A percentile compares a stretch with the other conserved stretches of the same genome.
Conservation (phyloP, 1,140 invertebrate species). For the Dinoponera quadriceps region DNA sequence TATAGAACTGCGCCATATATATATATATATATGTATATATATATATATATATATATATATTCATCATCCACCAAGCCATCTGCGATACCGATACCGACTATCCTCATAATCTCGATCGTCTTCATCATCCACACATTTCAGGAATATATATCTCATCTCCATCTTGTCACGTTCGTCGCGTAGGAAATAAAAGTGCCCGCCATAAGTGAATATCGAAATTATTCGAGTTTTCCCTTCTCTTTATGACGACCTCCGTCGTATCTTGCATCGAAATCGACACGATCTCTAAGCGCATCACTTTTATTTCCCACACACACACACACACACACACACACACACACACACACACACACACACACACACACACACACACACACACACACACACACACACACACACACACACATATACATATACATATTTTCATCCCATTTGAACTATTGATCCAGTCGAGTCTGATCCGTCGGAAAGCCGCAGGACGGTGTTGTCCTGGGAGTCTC, state of each 20-base stretch:
- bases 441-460: slow-evolving; percentile 45
- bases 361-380: slow-evolving; percentile 36
- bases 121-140: slow-evolving; percentile 61
- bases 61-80: slow-evolving; percentile 63
- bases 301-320: slow-evolving; percentile 66
- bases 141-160: slow-evolving; percentile 59
- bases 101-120: slow-evolving; percentile 44
- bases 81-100: slow-evolving; percentile 45
- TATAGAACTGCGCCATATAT: slow-evolving; percentile 66
- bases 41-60: too few species aligned
- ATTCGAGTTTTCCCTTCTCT: not conserved
- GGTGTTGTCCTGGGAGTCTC: not conserved
- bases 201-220: not conserved
- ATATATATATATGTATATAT: too few species aligned
- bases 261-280: not conserved
- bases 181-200: slow-evolving; percentile 66
- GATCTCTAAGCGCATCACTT: not conserved
- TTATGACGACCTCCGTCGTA: not conserved
- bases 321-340: not conserved
- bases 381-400: slow-evolving; percentile 36
- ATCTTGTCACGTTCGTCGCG: slow-evolving; percentile 44
- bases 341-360: slow-evolving; percentile 39
- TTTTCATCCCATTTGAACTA: slow-evolving; percentile 17
- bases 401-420: slow-evolving; percentile 7
- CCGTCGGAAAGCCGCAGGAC: not conserved